Evolutionary conservation across 2,797 vertebrate genomes (phyloP).

Genomic region (Muscicapa comitata): DNA sequence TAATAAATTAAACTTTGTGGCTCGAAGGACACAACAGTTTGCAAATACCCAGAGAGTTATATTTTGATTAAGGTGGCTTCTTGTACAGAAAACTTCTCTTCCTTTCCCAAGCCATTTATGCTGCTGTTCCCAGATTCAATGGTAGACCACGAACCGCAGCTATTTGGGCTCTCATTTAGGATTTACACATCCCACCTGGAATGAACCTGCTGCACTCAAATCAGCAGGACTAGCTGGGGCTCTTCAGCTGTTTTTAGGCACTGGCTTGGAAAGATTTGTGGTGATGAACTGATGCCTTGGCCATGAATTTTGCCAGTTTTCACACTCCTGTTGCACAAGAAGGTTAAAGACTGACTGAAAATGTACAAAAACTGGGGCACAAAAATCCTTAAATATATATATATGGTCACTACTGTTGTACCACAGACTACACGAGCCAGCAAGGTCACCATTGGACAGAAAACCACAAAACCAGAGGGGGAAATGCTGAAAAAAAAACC

Average conservation of each 20-base stretch:
- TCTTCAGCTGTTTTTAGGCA: background rate
- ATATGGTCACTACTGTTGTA: background rate
- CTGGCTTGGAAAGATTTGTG: background rate
- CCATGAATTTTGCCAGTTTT: background rate
- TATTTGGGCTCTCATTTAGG: background rate
- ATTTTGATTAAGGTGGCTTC: background rate
- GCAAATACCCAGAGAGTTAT: background rate
- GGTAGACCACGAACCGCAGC: background rate
- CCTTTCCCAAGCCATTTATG: background rate
- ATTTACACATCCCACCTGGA: background rate
- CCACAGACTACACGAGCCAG: background rate
- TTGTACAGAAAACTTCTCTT: background rate
- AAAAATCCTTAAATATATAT: accelerated
- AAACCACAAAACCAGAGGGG: background rate
- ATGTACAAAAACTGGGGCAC: accelerated
- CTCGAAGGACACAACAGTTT: background rate
- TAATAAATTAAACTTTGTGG: background rate
- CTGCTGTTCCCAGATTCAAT: background rate
- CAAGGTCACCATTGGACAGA: accelerated
- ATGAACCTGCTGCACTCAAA: background rate
- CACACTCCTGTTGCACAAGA: background rate
- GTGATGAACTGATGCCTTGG: background rate
- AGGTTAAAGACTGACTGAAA: background rate
- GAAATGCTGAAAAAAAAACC: background rate
- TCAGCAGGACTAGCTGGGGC: background rate